Base-by-base conservation (phyloP, 35 echinoderm and acorn worm species). In the Holothuria glaberrima region DNA sequence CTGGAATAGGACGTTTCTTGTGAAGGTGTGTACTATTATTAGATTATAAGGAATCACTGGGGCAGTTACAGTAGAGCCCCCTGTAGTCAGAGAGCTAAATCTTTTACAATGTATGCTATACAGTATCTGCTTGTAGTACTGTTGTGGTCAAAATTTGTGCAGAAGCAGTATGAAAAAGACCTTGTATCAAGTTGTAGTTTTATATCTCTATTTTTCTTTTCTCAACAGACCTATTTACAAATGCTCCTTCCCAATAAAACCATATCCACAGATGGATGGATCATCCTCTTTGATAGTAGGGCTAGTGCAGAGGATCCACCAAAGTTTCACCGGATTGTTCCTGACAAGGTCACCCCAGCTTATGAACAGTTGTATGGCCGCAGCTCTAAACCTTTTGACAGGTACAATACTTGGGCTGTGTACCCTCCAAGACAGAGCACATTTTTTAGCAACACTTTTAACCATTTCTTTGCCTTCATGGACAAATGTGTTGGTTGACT, bases 271-370 rank as follows among this genome's bases (percentile, higher is more conserved):
- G 88, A 92, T 54, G 97, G 93, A 5, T 99, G 97, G 97, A 82
- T 99, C 16, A 65, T 99, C 31, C 59, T 94, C 1, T 99, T 93
- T 89, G 97, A 99, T 36, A 93, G 88, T 30, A 99, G 87, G 33
- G 70, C 93, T 22, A 95, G 84, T 75, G 80, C 71, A 52, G 97
- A 99, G 4, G 91, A 93, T 54, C 91, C 93, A 24, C 91, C 93
- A 2, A 63, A 69, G 30, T 93, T 95, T 19, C 61, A 92, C 45
- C 65, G 91, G 68, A 88, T 93, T 33, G 91, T 87, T 58, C 66
- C 88, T 58, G 81, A 89, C 14, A 80, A 74, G 30, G 28, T 86
- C 4, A 93, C 81, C 24, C 44, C 84, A 83, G 68, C 83, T 22
- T 56, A 68, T 29, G 90, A 95, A 35, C 84, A 84, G 45, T 58